Evolutionary conservation across 2,113 vertebrate species (phyloP).

Genomic region (Rutilus rutilus): DNA sequence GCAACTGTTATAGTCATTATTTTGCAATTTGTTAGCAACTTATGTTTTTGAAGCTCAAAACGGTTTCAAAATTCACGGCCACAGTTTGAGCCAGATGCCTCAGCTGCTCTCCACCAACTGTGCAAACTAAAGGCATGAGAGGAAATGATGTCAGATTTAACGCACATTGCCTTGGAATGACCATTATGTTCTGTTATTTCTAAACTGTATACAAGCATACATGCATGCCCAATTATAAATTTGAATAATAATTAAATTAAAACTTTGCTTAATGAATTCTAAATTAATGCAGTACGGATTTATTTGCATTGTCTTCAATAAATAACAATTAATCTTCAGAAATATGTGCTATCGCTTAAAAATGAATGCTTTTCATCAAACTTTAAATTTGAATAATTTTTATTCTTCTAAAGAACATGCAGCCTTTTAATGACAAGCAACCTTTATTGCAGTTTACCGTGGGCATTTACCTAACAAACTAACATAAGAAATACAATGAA

Average conservation of each 20-base stretch:
- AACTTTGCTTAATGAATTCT: not conserved
- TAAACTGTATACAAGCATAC: not conserved
- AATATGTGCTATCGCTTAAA: not conserved
- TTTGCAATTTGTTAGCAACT: not conserved
- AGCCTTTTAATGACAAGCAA: not conserved
- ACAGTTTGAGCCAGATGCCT: not conserved
- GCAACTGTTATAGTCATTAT: not conserved
- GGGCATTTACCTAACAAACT: not conserved
- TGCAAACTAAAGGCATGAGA: not conserved
- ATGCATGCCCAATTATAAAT: not conserved
- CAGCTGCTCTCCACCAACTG: not conserved
- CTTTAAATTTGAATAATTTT: not conserved
- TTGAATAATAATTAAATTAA: not conserved
- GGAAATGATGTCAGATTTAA: not conserved
- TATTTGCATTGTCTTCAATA: not conserved
- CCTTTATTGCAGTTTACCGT: not conserved
- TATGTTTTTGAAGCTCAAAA: not conserved
- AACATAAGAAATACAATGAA: constrained; percentile 9
- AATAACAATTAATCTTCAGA: not conserved
- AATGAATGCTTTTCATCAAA: not conserved
- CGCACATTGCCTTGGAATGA: not conserved
- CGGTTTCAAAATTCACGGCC: not conserved
- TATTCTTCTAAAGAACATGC: not conserved
- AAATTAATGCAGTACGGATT: not conserved
- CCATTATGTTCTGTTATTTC: not conserved